phyloP scores from a whole-genome alignment of 2,113 vertebrate species.

The Sander vitreus region DNA sequence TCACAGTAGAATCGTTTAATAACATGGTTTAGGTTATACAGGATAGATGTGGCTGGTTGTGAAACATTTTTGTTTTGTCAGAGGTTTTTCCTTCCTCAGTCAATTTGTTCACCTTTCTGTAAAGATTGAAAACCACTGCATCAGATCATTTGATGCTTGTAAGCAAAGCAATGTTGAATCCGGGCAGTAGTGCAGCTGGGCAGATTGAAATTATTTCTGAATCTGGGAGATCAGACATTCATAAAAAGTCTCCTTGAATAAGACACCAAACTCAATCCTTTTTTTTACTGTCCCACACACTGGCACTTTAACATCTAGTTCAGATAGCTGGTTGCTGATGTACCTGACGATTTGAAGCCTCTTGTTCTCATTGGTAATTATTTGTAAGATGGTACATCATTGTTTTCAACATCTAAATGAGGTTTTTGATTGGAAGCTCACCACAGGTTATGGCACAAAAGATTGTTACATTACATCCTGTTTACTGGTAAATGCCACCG shows the following conservation, averaged over 20 bases:
- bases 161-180: slow-evolving; percentile 16
- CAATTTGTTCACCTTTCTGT: slow-evolving; percentile 9
- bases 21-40: neutral
- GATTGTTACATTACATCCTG: slow-evolving; percentile 47
- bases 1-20: neutral
- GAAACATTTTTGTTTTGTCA: slow-evolving; percentile 9
- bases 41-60: neutral
- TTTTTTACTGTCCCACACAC: neutral
- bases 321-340: slow-evolving; percentile 18
- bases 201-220: slow-evolving; percentile 28
- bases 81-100: neutral
- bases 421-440: slow-evolving; percentile 53
- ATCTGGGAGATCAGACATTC: slow-evolving; percentile 20
- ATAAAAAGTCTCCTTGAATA: slow-evolving; percentile 18
- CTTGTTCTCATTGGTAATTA: slow-evolving; percentile 30
- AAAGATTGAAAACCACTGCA: slow-evolving; percentile 11
- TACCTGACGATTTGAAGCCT: slow-evolving; percentile 30
- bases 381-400: slow-evolving; percentile 37
- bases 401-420: slow-evolving; percentile 54
- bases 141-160: slow-evolving; percentile 6
- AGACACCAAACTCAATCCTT: slow-evolving; percentile 3
- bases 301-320: slow-evolving; percentile 6
- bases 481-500: slow-evolving; percentile 42
- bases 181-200: neutral
- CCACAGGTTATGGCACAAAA: slow-evolving; percentile 44